Percentiles rank a stretch among this genome's conserved stretches.
Conservation (phyloP, 2,888 invertebrate genomes). For the Anagyrus pseudococci region DNA sequence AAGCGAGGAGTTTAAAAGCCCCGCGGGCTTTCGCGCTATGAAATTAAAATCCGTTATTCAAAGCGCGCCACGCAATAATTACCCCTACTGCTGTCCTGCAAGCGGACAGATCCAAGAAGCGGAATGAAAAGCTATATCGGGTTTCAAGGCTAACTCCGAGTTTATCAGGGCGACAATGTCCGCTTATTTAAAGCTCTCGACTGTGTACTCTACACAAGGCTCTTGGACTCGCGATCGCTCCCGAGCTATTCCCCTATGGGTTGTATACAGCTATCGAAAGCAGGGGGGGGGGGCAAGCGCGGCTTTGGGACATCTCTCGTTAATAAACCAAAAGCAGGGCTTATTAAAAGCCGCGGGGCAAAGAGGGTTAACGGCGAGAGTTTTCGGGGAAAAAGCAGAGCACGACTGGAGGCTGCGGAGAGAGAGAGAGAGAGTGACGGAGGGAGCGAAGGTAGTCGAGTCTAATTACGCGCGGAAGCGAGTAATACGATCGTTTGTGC, state of each 20-base stretch:
- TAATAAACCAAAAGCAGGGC: background rate
- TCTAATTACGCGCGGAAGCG: conserved; percentile 35
- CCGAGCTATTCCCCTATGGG: too few relatives aligned
- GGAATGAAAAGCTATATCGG: background rate
- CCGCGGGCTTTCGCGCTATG: background rate
- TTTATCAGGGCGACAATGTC: background rate
- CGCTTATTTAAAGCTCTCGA: background rate
- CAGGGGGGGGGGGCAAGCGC: too few relatives aligned
- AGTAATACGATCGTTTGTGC: conserved; percentile 38
- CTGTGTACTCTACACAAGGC: too few relatives aligned
- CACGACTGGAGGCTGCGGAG: background rate
- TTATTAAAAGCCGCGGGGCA: background rate
- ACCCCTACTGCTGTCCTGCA: background rate
- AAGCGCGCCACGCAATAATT: background rate
- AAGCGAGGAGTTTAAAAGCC: background rate
- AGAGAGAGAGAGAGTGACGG: background rate
- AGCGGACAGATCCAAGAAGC: background rate
- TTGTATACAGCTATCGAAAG: too few relatives aligned
- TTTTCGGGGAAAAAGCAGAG: background rate
- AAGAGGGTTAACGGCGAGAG: too few relatives aligned
- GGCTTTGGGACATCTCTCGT: background rate
- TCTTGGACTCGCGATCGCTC: background rate
- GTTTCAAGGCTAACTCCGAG: background rate
- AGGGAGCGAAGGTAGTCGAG: conserved; percentile 9
- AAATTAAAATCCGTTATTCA: background rate